Evolutionary conservation across 2,797 vertebrate genomes (phyloP), one percentile per base, ranked within the genome.

Genomic region (Lacerta bilineata): DNA sequence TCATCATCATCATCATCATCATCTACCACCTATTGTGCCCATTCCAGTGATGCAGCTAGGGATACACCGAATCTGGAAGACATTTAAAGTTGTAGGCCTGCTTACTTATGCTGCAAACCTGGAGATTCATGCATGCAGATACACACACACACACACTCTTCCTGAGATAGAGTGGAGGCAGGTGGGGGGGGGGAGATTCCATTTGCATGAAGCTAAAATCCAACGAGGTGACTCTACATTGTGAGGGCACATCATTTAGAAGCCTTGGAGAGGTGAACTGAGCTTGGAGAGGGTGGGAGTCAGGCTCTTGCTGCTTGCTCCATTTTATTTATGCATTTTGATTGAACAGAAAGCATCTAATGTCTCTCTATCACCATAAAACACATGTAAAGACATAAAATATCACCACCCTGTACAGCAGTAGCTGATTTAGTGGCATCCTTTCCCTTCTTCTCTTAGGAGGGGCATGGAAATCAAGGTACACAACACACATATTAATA

Each of bases 361-460:
- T 89, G 88, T 87, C 55, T 79, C 82, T 72, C 64, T 74, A 87
- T 87, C 82, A 87, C 43, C 82, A 87, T 87, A 84, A 84, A 90
- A 84, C 33, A 68, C 76, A 84, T 75, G 50, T 80, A 84, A 55
- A 43, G 81, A 84, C 69, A 41, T 80, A 84, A 80, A 84, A 74
- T 84, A 84, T 83, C 68, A 80, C 55, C 33, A 55, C 27, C 13
- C n/a, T 33, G 43, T 33, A 41, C 33, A 55, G 43, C 69, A 68
- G 69, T 23, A 74, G 17, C 76, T 80, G 68, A 84, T 87, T 85
- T 85, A 89, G 27, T 81, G 78, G 69, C 77, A 81, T 55, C 69
- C 18, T 80, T 76, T 76, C 33, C 25, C 41, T 72, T 87, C 18
- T 74, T 71, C 71, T 75, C 76, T 75, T 76, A 41, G 77, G 43